These are phyloP conservation scores for Aphrophora alni DNA, from an alignment of 2,888 invertebrate genomes.

Conservation along the genomic window DNA sequence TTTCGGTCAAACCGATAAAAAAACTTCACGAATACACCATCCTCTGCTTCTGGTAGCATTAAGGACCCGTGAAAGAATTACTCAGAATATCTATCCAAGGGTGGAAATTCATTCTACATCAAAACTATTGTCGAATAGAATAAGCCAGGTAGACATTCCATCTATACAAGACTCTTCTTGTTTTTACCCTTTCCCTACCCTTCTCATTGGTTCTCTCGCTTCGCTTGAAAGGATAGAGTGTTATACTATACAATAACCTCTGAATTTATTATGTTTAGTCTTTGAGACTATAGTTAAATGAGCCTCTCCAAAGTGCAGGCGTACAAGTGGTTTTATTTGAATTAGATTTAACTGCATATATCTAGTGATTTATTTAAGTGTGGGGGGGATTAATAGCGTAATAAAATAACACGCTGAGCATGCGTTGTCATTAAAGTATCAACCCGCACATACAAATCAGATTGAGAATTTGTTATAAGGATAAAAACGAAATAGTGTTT, in stretches of 20 bases:
- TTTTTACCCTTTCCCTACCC: not conserved
- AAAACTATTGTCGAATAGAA: slow-evolving; percentile 16
- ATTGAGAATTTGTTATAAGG: too few relatives aligned
- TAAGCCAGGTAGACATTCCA: slow-evolving; percentile 4
- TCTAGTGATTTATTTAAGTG: too few relatives aligned
- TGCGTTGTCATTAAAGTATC: too few relatives aligned
- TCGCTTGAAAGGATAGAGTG: not conserved
- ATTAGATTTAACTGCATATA: not conserved
- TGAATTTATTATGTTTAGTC: not conserved
- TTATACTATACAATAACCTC: not conserved
- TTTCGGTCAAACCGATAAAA: too few relatives aligned
- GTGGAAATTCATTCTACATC: slow-evolving; percentile 35
- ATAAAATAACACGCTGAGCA: too few relatives aligned
- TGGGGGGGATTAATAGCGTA: too few relatives aligned
- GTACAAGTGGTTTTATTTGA: not conserved
- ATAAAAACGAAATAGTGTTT: too few relatives aligned
- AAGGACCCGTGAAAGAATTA: too few relatives aligned
- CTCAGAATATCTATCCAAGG: not conserved
- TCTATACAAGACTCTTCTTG: not conserved
- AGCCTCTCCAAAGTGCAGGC: not conserved
- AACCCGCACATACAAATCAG: too few relatives aligned
- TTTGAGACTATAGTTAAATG: not conserved
- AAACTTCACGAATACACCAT: too few relatives aligned
- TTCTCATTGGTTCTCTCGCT: not conserved
- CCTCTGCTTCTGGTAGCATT: too few relatives aligned